phyloP scores from a whole-genome alignment of 2,888 invertebrate species.

The Mayetiola destructor region DNA sequence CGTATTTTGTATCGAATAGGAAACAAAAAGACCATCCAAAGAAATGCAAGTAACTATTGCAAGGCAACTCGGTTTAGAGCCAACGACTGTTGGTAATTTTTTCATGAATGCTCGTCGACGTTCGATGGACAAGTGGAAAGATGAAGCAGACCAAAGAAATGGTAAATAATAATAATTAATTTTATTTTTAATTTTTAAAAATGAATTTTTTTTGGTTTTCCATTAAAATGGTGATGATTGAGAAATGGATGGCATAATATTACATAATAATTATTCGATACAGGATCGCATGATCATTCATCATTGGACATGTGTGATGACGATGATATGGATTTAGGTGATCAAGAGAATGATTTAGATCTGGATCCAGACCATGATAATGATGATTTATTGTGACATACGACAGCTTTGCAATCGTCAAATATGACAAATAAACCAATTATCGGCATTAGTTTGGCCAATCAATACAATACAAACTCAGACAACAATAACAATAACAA shows the following conservation, averaged over 20 bases:
- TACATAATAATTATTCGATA: slow-evolving; percentile 13
- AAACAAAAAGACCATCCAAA: slow-evolving; percentile 97
- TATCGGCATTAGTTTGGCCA: background rate
- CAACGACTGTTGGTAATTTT: slow-evolving; percentile 97
- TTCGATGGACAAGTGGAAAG: slow-evolving; percentile 97
- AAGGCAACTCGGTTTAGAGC: slow-evolving; percentile 87
- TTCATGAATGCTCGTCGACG: slow-evolving; percentile 99
- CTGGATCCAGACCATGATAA: slow-evolving; percentile 24
- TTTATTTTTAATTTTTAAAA: background rate
- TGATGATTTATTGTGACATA: slow-evolving; percentile 24
- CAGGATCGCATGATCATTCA: slow-evolving; percentile 23
- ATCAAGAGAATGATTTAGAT: slow-evolving; percentile 30
- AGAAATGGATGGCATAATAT: background rate
- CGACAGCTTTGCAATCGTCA: slow-evolving; percentile 14
- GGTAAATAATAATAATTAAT: slow-evolving; percentile 17
- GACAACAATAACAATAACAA: slow-evolving; percentile 17
- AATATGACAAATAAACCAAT: background rate
- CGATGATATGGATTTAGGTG: slow-evolving; percentile 28
- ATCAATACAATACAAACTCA: background rate
- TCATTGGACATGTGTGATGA: slow-evolving; percentile 30
- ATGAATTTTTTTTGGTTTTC: background rate
- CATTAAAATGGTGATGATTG: slow-evolving; percentile 22
- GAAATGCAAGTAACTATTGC: slow-evolving; percentile 99
- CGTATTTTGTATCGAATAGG: slow-evolving; percentile 46
- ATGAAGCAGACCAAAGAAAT: slow-evolving; percentile 42